These are phyloP conservation scores for Congeria kusceri DNA, from an alignment of 2,888 invertebrate species.

Conservation along the genomic window DNA sequence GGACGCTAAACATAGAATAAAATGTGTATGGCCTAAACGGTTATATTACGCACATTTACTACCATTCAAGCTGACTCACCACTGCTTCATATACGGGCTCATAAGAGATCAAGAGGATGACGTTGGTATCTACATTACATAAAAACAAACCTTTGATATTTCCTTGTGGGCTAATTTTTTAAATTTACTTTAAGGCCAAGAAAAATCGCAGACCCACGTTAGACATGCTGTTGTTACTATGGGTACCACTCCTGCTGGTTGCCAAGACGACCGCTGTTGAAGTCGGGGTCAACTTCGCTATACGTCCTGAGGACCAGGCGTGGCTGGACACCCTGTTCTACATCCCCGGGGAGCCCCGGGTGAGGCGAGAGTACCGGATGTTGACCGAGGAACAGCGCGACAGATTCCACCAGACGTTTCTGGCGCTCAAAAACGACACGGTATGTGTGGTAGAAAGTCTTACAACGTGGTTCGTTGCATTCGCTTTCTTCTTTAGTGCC, in stretches of 20 bases:
- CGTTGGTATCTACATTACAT: no score
- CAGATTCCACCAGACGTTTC: slow-evolving; percentile 68
- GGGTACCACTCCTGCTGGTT: slow-evolving; percentile 11
- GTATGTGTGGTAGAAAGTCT: slow-evolving; percentile 52
- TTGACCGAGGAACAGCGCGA: slow-evolving; percentile 64
- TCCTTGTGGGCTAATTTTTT: no score
- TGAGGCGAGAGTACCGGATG: slow-evolving; percentile 64
- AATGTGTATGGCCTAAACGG: no score
- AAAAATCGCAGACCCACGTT: no score
- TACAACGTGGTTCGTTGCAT: not conserved
- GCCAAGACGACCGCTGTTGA: slow-evolving; percentile 16
- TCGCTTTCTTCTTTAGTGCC: not conserved
- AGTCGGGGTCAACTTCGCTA: slow-evolving; percentile 52
- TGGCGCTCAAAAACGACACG: slow-evolving; percentile 71
- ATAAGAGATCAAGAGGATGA: no score
- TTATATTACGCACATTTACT: no score
- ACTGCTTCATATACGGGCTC: no score
- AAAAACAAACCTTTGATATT: no score
- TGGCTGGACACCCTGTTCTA: slow-evolving; percentile 65
- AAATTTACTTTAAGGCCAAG: no score
- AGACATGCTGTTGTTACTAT: slow-evolving; percentile 9
- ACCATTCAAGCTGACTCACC: no score
- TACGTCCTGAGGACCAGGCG: slow-evolving; percentile 50
- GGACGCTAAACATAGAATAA: no score
- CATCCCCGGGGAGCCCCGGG: slow-evolving; percentile 55